These are phyloP conservation scores for Luperina testacea DNA, from an alignment of 2,888 invertebrate genomes.

Conservation along the genomic window DNA sequence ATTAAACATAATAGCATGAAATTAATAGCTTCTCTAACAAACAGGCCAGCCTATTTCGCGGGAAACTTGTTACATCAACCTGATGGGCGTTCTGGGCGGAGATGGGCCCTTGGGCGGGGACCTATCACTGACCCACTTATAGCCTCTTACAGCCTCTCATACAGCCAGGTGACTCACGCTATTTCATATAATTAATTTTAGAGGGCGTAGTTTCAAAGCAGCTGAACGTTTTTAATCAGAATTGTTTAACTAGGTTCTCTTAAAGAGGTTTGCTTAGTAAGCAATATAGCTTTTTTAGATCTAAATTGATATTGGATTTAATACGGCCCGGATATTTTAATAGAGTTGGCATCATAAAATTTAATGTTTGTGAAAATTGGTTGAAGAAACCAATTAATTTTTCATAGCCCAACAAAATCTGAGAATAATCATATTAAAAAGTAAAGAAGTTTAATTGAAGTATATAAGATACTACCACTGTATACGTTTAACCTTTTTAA, in stretches of 20 bases:
- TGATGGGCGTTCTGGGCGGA: constrained; percentile 75
- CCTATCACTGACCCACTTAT: constrained; percentile 71
- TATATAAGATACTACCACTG: background rate
- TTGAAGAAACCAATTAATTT: constrained; percentile 23
- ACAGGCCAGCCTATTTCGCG: constrained; percentile 66
- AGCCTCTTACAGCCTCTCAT: constrained; percentile 53
- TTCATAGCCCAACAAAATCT: background rate
- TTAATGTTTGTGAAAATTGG: background rate
- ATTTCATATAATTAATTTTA: constrained; percentile 76
- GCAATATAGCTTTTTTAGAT: constrained; percentile 51
- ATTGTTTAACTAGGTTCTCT: constrained; percentile 66
- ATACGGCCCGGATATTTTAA: constrained; percentile 4
- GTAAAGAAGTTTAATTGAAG: background rate
- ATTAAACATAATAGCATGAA: constrained; percentile 39
- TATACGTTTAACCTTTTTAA: background rate
- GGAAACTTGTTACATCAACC: constrained; percentile 64
- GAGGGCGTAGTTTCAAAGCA: constrained; percentile 73
- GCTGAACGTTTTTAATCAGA: constrained; percentile 72
- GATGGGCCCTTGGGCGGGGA: constrained; percentile 70
- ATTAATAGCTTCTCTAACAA: constrained; percentile 63
- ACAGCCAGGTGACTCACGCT: constrained; percentile 72
- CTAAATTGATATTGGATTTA: constrained; percentile 45
- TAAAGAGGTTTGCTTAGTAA: constrained; percentile 61
- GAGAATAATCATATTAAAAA: background rate
- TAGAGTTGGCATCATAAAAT: background rate